These are phyloP conservation scores for Nephrocerus scutellatus DNA, from an alignment of 2,888 invertebrate genomes.

Conservation along the genomic window DNA sequence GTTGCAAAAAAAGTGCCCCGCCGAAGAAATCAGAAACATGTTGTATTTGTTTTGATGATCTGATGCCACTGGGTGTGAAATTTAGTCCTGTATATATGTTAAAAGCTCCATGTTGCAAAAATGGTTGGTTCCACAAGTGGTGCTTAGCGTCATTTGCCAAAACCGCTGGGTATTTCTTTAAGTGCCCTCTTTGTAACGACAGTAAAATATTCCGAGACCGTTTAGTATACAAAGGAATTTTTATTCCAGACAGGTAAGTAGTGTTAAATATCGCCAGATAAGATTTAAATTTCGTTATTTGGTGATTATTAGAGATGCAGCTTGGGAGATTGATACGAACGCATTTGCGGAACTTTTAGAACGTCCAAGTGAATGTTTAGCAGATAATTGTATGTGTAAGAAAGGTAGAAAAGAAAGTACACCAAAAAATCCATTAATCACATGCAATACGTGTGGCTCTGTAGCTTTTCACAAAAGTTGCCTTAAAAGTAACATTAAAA, in stretches of 20 bases:
- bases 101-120: conserved; percentile 70
- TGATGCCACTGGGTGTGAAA: conserved; percentile 30
- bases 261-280: no score
- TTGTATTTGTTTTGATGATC: conserved; percentile 61
- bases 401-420: conserved; percentile 48
- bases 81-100: conserved; percentile 50
- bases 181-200: conserved; percentile 77
- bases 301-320: conserved; percentile 65
- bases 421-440: conserved; percentile 23
- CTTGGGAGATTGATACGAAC: conserved; percentile 72
- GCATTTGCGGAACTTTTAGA: conserved; percentile 67
- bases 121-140: conserved; percentile 67
- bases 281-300: no score
- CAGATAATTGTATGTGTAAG: conserved; percentile 54
- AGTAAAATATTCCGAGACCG: conserved; percentile 51
- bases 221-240: conserved; percentile 57
- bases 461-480: conserved; percentile 23
- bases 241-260: conserved; percentile 69
- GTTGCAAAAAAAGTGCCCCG: conserved; percentile 9
- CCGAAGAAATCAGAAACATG: conserved; percentile 45
- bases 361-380: conserved; percentile 56
- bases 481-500: no score
- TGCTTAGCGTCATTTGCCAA: conserved; percentile 67
- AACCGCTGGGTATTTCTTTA: conserved; percentile 74
- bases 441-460: conserved; percentile 37